Evolutionary conservation across 2,113 vertebrate species (phyloP), one percentile per base, ranked within the genome.

Genomic region (Salvator merianae): DNA sequence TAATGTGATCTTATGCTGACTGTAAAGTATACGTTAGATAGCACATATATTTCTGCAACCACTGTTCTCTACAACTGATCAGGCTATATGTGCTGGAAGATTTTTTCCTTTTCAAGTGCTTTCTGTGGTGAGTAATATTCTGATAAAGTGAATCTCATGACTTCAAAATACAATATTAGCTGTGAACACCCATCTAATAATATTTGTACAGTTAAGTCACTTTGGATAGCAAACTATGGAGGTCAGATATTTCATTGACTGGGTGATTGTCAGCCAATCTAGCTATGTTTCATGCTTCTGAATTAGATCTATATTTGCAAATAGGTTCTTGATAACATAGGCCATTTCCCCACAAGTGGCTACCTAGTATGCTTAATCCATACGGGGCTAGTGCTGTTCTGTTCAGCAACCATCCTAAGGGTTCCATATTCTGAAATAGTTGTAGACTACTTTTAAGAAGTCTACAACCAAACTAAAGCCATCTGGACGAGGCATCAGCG

Each of bases 201-300:
- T 95, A 90, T 96, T 96, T 96, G 83, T 91, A 95, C 91, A 94
- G 84, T 91, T 18, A 93, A 95, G 90, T 93, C 94, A 92, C 90
- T 93, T 91, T 59, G 55, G 93, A 95, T 95, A 95, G 82, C 59
- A 84, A 95, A 82, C 71, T 91, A 26, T 88, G 83, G 72, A 90
- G 92, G 83, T 89, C 88, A 92, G 83, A 79, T 85, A 7, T 47
- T 94, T 62, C 77, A 90, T 89, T 22, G 75, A 85, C 69, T 65
- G 38, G 91, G 86, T 55, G 28, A 85, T 93, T 76, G 91, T 81
- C 81, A 81, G 50, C 36, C 77, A 91, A 87, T 89, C 34, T 5
- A 81, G 34, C 18, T 3, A 79, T 86, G 14, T 79, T 91, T 81
- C 79, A 62, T 88, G 84, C 38, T 79, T 84, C 59, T 73, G 13